Base-by-base conservation (phyloP, 1,140 invertebrate species). In the Macrobrachium nipponense region DNA sequence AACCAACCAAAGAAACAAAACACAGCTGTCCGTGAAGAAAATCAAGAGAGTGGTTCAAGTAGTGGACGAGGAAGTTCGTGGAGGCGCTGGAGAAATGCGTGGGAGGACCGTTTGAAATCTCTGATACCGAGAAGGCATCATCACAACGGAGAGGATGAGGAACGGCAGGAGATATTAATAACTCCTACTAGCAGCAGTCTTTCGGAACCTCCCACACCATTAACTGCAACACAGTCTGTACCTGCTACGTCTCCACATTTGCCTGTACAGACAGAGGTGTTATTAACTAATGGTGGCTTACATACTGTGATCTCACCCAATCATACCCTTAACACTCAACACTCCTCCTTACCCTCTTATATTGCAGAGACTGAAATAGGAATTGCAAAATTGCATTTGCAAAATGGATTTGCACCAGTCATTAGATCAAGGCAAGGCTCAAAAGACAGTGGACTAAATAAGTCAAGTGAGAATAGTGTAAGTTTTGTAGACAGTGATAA, bases 361-460 rank as follows among this genome's bases (percentile, higher is more conserved):
- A 87, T 84, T 36, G 66, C 87, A n/a, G 87, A 87, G 62, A 87
- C 87, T 58, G 87, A 87, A 58, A 87, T 87, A 23, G 87, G 87
- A 8, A 87, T 87, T 80, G 87, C 87, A 59, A 87, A 87, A 73
- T 75, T 87, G 73, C 87, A 87, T 62, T 70, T 87, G 2, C 87
- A 87, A 60, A 82, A 87, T 79, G 87, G 87, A 58, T 78, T 80
- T 82, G 81, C 82, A 75, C 80, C 81, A 44, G 62, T 83, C 17
- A 83, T 87, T 27, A 82, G 70, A 66, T 87, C 87, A 61, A 70
- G 82, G 66, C 87, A 87, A 75, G 87, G 87, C 23, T 87, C 87
- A 62, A 87, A 87, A 27, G 87, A 87, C 60, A 87, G 87, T 84
- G 87, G 87, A 83, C 76, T 87, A 15, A 87, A 87, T 72, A 83